phyloP scores from a whole-genome alignment of 2,113 vertebrate species.

The Choloepus hoffmanni region DNA sequence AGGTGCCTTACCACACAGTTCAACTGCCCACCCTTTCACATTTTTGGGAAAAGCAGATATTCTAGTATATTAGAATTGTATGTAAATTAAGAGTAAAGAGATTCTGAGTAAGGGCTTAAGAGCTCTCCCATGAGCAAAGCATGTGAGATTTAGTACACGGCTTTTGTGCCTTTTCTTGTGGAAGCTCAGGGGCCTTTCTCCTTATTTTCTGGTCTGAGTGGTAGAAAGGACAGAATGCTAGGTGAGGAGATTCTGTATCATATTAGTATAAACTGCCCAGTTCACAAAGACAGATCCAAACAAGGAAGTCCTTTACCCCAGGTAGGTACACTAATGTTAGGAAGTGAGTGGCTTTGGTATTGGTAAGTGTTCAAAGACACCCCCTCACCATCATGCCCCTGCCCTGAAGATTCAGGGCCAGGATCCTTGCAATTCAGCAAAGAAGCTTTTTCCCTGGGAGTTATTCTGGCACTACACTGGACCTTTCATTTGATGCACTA shows the following conservation, averaged over 20 bases:
- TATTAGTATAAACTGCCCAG: neutral
- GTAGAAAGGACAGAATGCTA: neutral
- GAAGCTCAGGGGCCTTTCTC: neutral
- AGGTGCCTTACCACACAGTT: neutral
- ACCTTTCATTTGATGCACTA: neutral
- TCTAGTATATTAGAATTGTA: neutral
- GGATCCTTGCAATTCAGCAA: neutral
- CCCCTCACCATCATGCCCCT: neutral
- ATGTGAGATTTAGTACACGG: neutral
- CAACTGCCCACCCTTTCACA: neutral
- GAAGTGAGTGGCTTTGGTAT: neutral
- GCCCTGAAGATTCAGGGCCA: neutral
- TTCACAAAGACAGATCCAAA: neutral
- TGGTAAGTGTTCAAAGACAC: neutral
- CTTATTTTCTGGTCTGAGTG: neutral
- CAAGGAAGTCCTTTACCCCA: neutral
- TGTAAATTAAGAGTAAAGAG: slow-evolving; percentile 6
- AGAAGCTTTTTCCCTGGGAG: neutral
- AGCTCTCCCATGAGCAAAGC: neutral
- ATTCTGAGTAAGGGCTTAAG: slow-evolving; percentile 18
- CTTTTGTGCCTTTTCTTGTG: neutral
- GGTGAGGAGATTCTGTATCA: neutral
- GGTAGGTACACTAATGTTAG: neutral
- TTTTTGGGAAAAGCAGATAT: neutral
- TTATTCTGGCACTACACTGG: neutral